Evolutionary conservation across 2,113 vertebrate species (phyloP).

Genomic region (Centrocercus urophasianus): DNA sequence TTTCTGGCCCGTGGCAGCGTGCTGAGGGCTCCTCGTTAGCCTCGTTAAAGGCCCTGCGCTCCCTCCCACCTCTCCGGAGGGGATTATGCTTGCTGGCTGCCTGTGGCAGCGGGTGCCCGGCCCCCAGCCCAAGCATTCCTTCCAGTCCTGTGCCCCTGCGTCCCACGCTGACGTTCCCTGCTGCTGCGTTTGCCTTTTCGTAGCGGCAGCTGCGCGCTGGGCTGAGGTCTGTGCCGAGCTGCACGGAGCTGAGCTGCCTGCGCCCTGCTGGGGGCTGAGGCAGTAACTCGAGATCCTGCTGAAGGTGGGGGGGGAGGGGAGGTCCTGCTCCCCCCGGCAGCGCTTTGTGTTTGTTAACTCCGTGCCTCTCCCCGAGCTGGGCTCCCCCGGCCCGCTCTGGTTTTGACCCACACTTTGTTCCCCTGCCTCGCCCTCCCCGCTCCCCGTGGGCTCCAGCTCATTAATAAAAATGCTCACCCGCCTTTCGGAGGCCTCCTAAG

Average conservation of each 20-base stretch:
- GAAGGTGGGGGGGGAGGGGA: neutral
- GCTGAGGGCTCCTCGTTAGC: neutral
- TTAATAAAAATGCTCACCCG: neutral
- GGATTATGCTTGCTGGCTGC: neutral
- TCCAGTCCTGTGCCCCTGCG: neutral
- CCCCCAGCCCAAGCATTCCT: too few relatives aligned
- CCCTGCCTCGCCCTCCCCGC: neutral
- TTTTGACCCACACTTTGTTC: neutral
- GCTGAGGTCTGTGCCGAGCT: neutral
- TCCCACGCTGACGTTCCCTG: accelerated
- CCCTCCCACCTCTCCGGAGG: neutral
- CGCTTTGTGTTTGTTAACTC: neutral
- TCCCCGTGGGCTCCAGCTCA: neutral
- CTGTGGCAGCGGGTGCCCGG: neutral
- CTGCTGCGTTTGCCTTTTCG: neutral
- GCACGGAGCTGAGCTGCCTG: neutral
- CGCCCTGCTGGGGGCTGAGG: accelerated
- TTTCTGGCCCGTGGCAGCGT: accelerated
- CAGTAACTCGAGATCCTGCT: neutral
- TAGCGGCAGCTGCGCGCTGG: neutral
- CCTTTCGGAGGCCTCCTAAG: neutral
- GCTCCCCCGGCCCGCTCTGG: neutral
- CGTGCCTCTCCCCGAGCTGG: neutral
- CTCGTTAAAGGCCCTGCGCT: accelerated
- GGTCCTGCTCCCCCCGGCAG: neutral